Evolutionary conservation across 2,888 invertebrate genomes (phyloP).

Genomic region (Microctonus hyperodae): DNA sequence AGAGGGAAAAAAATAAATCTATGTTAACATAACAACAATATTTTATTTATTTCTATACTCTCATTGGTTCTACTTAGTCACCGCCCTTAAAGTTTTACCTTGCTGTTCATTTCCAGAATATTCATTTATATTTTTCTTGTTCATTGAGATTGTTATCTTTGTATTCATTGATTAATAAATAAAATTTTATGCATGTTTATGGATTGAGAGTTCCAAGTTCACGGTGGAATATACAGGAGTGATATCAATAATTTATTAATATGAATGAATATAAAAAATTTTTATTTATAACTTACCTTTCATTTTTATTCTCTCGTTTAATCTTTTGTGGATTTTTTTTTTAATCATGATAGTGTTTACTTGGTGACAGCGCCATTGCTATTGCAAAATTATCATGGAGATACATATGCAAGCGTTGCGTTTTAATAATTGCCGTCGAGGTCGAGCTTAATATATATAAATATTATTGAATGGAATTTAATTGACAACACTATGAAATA

Average conservation of each 20-base stretch:
- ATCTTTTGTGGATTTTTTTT: too few species aligned
- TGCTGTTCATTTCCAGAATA: too few species aligned
- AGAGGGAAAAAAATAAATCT: background rate
- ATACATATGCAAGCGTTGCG: background rate
- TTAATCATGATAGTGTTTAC: background rate
- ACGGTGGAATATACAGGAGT: too few species aligned
- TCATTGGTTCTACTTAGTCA: constrained; percentile 37
- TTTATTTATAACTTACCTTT: constrained; percentile 48
- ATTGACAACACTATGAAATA: background rate
- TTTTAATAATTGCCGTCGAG: background rate
- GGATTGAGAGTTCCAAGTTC: constrained; percentile 34
- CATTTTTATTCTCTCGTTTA: too few species aligned
- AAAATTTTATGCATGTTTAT: constrained; percentile 35
- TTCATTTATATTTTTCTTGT: too few species aligned
- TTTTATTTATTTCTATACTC: constrained; percentile 40
- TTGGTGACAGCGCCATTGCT: background rate
- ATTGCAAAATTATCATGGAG: constrained; percentile 15
- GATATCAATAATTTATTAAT: constrained; percentile 37
- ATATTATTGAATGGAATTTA: background rate
- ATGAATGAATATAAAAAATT: constrained; percentile 35
- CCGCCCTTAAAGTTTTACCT: too few species aligned
- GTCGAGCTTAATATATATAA: too few species aligned
- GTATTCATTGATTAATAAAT: background rate
- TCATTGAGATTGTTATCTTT: too few species aligned
- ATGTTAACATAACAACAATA: constrained; percentile 3